phyloP scores from a whole-genome alignment of 2,113 vertebrate genomes.

The Ploceus nigricollis region DNA sequence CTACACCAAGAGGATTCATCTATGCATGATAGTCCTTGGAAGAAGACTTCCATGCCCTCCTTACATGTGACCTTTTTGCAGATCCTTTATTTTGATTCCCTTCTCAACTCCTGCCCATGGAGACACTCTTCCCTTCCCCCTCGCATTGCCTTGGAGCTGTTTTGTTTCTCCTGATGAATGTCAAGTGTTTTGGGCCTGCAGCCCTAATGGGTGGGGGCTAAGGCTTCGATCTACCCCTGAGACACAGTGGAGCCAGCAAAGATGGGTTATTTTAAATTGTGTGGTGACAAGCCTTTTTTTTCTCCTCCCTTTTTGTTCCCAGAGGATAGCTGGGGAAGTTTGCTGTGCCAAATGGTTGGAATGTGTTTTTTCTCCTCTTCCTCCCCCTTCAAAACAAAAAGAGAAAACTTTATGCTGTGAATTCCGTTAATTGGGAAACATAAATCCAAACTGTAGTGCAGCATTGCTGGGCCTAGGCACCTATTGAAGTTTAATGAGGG shows the following conservation, averaged over 20 bases:
- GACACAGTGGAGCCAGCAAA: slow-evolving; percentile 35
- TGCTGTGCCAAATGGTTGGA: not conserved
- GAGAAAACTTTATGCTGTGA: slow-evolving; percentile 13
- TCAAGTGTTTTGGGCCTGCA: not conserved
- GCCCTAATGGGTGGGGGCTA: not conserved
- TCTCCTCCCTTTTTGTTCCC: not conserved
- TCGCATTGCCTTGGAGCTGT: not conserved
- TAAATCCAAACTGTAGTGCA: slow-evolving; percentile 10
- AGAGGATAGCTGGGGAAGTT: not conserved
- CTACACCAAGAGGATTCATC: not conserved
- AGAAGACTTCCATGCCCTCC: not conserved
- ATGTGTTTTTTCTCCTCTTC: slow-evolving; percentile 25
- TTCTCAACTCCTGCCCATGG: not conserved
- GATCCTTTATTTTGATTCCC: not conserved
- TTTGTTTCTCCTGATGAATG: not conserved
- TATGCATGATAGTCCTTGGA: not conserved
- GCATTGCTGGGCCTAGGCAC: not conserved
- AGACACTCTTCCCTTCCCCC: not conserved
- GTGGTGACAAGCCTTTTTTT: not conserved
- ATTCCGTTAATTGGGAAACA: slow-evolving; percentile 13
- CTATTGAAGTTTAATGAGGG: not conserved
- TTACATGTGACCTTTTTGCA: not conserved
- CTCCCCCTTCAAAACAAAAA: slow-evolving; percentile 1
- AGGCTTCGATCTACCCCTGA: slow-evolving; percentile 35
- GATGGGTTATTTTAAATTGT: slow-evolving; percentile 37